Percentiles rank a stretch among this genome's conserved stretches.
These are phyloP conservation scores for Ennomos quercinarius DNA, from an alignment of 2,888 invertebrate genomes.

Conservation along the genomic window DNA sequence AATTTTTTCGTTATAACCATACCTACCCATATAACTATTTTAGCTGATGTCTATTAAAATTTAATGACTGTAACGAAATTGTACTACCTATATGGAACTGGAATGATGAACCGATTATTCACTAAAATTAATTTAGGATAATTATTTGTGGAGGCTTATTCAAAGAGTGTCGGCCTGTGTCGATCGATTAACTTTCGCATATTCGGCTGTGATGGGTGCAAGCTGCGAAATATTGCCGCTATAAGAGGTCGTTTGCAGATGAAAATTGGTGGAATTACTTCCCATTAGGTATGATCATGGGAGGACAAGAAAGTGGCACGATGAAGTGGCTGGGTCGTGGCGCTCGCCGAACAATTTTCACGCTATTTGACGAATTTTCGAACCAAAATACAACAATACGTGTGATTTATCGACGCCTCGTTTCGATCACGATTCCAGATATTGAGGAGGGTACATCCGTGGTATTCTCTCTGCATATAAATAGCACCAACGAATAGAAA, in stretches of 20 bases:
- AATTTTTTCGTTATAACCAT: too few species aligned
- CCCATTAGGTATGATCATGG: conserved; percentile 76
- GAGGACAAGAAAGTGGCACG: conserved; percentile 73
- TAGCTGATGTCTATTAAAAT: neutral
- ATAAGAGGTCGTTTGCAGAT: conserved; percentile 63
- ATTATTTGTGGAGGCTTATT: conserved; percentile 53
- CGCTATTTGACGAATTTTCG: conserved; percentile 59
- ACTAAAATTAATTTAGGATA: conserved; percentile 31
- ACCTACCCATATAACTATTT: too few species aligned
- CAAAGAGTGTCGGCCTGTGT: conserved; percentile 39
- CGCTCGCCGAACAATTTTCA: conserved; percentile 65
- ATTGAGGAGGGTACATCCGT: conserved; percentile 27
- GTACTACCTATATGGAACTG: neutral
- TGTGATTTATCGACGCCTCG: conserved; percentile 29
- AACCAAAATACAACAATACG: conserved; percentile 33
- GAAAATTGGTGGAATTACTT: conserved; percentile 75
- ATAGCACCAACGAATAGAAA: conserved; percentile 31
- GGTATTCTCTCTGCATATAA: conserved; percentile 35
- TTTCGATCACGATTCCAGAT: conserved; percentile 33
- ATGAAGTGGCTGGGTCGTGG: conserved; percentile 56
- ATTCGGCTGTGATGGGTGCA: conserved; percentile 54
- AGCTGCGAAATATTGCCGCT: conserved; percentile 66
- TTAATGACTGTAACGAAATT: neutral
- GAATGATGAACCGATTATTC: neutral
- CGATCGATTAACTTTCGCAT: conserved; percentile 59